Evolutionary conservation across 1,140 invertebrate genomes (phyloP).

Genomic region (Elysia chlorotica): DNA sequence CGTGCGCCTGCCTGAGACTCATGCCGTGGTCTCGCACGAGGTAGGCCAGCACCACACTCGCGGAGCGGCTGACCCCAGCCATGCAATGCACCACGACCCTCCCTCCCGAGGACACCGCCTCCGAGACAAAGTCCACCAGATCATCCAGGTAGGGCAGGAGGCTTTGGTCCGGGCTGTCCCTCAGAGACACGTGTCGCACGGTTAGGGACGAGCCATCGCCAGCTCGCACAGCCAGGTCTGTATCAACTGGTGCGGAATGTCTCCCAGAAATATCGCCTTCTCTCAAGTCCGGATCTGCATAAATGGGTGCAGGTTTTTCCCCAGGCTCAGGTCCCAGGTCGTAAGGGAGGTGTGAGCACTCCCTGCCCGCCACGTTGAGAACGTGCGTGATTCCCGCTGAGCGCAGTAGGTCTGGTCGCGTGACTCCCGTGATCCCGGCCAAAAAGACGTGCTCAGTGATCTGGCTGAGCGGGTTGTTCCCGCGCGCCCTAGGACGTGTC

Average conservation of each 20-base stretch:
- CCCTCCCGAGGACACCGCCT: constrained; percentile 62
- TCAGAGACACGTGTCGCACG: constrained; percentile 65
- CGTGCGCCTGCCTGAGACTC: constrained; percentile 77
- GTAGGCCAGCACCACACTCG: constrained; percentile 83
- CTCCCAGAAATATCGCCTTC: no score
- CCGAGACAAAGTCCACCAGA: constrained; percentile 47
- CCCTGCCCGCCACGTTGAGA: constrained; percentile 80
- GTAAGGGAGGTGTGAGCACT: constrained; percentile 69
- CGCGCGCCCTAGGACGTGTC: no score
- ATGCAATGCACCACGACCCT: constrained; percentile 83
- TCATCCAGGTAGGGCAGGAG: constrained; percentile 74
- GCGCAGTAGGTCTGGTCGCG: constrained; percentile 57
- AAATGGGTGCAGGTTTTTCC: no score
- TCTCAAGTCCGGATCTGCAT: no score
- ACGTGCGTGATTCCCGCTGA: constrained; percentile 69
- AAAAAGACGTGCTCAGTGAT: constrained; percentile 68
- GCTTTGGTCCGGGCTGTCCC: constrained; percentile 72
- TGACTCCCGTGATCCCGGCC: constrained; percentile 66
- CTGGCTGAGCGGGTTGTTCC: no score
- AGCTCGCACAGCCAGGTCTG: no score
- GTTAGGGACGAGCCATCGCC: no score
- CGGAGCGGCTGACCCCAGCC: constrained; percentile 84
- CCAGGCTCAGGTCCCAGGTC: no score
- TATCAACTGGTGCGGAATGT: no score
- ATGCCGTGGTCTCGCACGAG: constrained; percentile 80